Base-by-base conservation (phyloP, 92 coral and sea anemone species). In the Siderastrea siderea region DNA sequence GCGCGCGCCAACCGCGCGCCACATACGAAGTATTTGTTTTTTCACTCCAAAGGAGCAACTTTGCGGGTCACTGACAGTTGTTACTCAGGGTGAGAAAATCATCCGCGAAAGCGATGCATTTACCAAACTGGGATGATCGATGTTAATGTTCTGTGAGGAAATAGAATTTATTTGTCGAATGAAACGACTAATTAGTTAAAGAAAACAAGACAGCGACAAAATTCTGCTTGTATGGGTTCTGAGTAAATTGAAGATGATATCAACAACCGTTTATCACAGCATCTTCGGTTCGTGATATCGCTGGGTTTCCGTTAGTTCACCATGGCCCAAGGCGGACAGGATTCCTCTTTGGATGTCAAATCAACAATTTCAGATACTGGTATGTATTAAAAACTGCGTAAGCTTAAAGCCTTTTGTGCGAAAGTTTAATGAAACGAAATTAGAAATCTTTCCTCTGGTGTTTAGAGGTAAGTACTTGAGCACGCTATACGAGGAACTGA, bases 311-410 rank as follows among this genome's bases (percentile, higher is more conserved):
- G 53, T 57, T 63, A 63, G 48, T 47, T 73, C 45, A 50, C 71
- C 8, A 84, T 84, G 87, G 80, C 87, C 46, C 87, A 84, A 26
- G 87, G 60, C 11, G 43, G 17, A 74, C 73, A 73, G 3, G 62
- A 62, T 19, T 51, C 72, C 9, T 73, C 87, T 51, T 62, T 60
- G 11, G 4, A 47, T 16, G 52, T 59, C 49, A 54, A 7, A 44
- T 19, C 73, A n/a, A 63, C 70, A 26, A 11, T 9, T 63, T 47
- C 87, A 73, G 80, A 74, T 49, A 51, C 61, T 50, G 87, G 87
- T 84, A 61, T 48, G 74, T 84, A 47, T 83, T 15, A 7, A 48
- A 43, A 45, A 57, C 51, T n/a, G 47, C 49, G 63, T 78, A 46
- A 68, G 5, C 43, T 65, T 44, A 10, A 46, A 16, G 45, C 7